Conservation (phyloP, 2,113 vertebrate species). For the Crotalus viridis region DNA sequence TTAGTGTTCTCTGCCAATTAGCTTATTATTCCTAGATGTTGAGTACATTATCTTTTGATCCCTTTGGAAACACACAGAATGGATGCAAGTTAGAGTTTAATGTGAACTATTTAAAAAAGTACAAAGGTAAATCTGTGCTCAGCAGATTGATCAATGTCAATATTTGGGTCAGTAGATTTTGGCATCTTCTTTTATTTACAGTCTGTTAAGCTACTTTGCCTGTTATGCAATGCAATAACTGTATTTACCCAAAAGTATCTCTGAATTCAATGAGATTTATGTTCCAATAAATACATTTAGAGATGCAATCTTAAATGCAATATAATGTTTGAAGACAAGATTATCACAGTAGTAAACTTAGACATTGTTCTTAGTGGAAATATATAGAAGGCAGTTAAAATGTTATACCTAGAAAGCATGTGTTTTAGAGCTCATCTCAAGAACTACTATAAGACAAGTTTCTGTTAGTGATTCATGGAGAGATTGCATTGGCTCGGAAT, state of each 20-base stretch:
- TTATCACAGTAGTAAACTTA: neutral
- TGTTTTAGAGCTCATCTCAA: neutral
- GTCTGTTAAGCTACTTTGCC: conserved; percentile 20
- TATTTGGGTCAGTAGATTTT: conserved; percentile 41
- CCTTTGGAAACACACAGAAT: conserved; percentile 51
- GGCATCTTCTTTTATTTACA: conserved; percentile 53
- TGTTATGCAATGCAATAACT: neutral
- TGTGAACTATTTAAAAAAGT: conserved; percentile 50
- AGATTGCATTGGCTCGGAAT: neutral
- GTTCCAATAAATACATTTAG: neutral
- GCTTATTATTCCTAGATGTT: conserved; percentile 25
- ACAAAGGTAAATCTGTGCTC: conserved; percentile 45
- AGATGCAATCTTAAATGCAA: neutral
- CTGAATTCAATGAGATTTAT: neutral
- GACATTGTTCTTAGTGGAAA: neutral
- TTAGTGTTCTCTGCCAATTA: conserved; percentile 23
- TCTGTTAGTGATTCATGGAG: neutral
- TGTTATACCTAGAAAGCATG: neutral
- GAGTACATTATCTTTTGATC: conserved; percentile 51
- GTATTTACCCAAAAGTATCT: neutral
- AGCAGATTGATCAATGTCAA: conserved; percentile 24
- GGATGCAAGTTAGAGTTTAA: conserved; percentile 51
- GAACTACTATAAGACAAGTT: neutral
- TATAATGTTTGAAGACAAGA: neutral
- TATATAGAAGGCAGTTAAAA: neutral